phyloP scores from a whole-genome alignment of 2,113 vertebrate species.

The Ammodytes marinus region DNA sequence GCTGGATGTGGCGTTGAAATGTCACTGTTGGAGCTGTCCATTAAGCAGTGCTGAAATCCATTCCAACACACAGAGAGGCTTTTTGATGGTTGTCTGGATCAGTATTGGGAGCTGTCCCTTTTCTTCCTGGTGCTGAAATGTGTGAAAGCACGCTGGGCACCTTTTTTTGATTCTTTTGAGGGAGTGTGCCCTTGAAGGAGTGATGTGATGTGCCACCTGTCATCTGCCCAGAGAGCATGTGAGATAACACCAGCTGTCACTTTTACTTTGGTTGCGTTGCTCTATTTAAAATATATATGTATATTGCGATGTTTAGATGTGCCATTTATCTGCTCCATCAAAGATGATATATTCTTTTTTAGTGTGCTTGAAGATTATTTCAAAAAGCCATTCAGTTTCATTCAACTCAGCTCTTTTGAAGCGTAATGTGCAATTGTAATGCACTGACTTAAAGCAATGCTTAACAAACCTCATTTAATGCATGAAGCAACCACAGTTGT shows the following conservation, averaged over 20 bases:
- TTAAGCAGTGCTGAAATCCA: slow-evolving; percentile 71
- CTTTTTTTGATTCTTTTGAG: slow-evolving; percentile 18
- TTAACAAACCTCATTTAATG: slow-evolving; percentile 23
- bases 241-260: background rate
- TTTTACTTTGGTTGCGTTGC: slow-evolving; percentile 3
- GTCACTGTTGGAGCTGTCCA: slow-evolving; percentile 64
- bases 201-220: slow-evolving; percentile 19
- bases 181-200: slow-evolving; percentile 29
- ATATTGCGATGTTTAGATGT: background rate
- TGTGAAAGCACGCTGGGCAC: background rate
- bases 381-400: background rate
- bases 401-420: slow-evolving; percentile 14
- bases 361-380: slow-evolving; percentile 20
- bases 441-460: slow-evolving; percentile 12
- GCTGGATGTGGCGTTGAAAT: slow-evolving; percentile 39
- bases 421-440: slow-evolving; percentile 12
- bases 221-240: slow-evolving; percentile 6
- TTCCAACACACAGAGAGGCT: slow-evolving; percentile 46
- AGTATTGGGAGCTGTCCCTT: slow-evolving; percentile 36
- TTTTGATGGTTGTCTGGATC: slow-evolving; percentile 44
- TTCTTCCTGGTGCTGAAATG: slow-evolving; percentile 41
- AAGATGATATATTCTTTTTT: background rate
- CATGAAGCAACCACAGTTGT: slow-evolving; percentile 56
- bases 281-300: background rate
- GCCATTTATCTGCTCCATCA: background rate